Base-by-base conservation (phyloP, 2,113 vertebrate species). In the human region DNA sequence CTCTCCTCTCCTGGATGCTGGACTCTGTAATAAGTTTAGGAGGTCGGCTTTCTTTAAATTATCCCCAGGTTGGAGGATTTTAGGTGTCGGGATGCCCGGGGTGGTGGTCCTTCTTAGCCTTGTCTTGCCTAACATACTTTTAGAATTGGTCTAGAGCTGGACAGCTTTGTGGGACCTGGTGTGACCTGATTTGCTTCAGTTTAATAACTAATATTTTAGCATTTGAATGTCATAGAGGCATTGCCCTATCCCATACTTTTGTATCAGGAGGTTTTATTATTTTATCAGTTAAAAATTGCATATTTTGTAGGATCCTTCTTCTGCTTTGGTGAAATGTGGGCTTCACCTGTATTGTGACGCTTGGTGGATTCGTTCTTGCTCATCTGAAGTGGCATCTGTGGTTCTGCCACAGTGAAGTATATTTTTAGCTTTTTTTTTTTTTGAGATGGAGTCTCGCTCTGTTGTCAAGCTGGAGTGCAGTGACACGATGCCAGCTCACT, bases 361-460 rank as follows among this genome's bases (percentile, higher is more conserved):
- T 90, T 72, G 30, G 23, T 91, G 43, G 66, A 85, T 30, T 94
- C 22, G 38, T 68, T 91, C 61, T 93, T 95, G 80, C 55, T 96
- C 43, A 55, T 97, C 89, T 89, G 50, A 94, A 94, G 57, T 84
- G 84, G 83, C n/a, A 55, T 85, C 86, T 95, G 80, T 11, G 92
- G 68, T 91, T 68, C 70, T 52, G 59, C 90, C 87, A 89, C 82
- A 90, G 75, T 82, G 32, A 93, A 89, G 66, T 91, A 35, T 89
- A 93, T 97, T 96, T 97, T 98, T 96, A 97, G 83, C 61, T 95
- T 96, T 95, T 59, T 59, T 64, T 64, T 2, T 52, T 0, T 52
- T 16, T 52, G 17, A 52, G 25, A 30, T 0, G 25, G 59, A 64
- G 27, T 64, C 27, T 64, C 4, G 2, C 61, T 61, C 11, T 61